Percentiles rank a stretch among this genome's conserved stretches.
Conservation (phyloP, 2,888 invertebrate species). For the Emmelina monodactyla region DNA sequence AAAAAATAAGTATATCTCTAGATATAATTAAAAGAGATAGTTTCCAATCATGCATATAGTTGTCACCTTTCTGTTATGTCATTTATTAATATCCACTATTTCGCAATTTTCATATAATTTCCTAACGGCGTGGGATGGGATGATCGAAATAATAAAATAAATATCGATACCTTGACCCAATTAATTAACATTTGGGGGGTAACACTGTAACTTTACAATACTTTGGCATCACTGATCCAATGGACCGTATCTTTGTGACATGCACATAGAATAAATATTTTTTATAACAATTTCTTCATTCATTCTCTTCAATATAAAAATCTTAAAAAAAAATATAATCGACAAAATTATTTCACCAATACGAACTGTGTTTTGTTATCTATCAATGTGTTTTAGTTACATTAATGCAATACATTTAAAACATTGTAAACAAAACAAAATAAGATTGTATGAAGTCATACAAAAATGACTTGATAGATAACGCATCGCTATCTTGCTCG, state of each 20-base stretch:
- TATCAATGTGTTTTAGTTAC: neutral
- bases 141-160: constrained; percentile 25
- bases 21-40: no score
- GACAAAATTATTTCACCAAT: constrained; percentile 12
- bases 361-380: constrained; percentile 16
- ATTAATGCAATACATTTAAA: neutral
- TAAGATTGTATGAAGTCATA: no score
- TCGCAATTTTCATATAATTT: no score
- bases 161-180: constrained; percentile 48
- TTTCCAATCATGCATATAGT: no score
- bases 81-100: no score
- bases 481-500: constrained; percentile 24
- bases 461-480: constrained; percentile 4
- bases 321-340: constrained; percentile 10
- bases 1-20: no score
- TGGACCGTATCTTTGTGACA: constrained; percentile 16
- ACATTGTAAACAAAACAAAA: neutral
- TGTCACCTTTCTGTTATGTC: no score
- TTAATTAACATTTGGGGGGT: constrained; percentile 9
- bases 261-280: constrained; percentile 19
- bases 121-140: no score
- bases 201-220: constrained; percentile 24
- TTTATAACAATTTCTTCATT: neutral
- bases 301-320: constrained; percentile 1
- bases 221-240: neutral